A percentile compares a stretch with the other conserved stretches of the same genome.
phyloP scores from a whole-genome alignment of 2,888 invertebrate genomes.

The Carterocephalus palaemon region DNA sequence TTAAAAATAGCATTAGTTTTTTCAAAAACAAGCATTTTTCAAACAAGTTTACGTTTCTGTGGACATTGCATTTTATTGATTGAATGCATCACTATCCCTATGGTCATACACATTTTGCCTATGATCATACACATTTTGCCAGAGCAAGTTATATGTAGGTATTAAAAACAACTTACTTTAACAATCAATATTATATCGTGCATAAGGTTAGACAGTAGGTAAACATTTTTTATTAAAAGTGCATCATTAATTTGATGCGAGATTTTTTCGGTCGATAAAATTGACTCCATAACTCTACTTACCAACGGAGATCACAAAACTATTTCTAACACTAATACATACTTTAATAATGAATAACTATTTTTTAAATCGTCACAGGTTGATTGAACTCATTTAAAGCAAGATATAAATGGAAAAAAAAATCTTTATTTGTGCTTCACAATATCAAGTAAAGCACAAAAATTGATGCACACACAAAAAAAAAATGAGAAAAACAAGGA shows the following conservation, averaged over 20 bases:
- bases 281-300: constrained; percentile 42
- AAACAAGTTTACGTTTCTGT: too few species aligned
- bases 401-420: too few species aligned
- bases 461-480: too few species aligned
- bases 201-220: constrained; percentile 3
- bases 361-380: constrained; percentile 1
- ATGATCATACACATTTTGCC: too few species aligned
- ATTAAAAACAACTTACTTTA: constrained; percentile 8
- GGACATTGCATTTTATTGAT: too few species aligned
- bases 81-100: too few species aligned
- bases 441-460: too few species aligned
- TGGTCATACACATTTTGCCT: too few species aligned
- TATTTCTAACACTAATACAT: constrained; percentile 63
- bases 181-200: constrained; percentile 9
- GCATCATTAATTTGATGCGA: constrained; percentile 13
- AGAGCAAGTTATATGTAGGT: constrained; percentile 9
- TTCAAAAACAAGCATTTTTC: too few species aligned
- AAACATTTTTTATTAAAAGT: neutral
- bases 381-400: neutral
- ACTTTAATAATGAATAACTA: constrained; percentile 38
- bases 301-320: constrained; percentile 69
- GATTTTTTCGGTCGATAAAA: constrained; percentile 16
- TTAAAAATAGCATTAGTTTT: neutral
- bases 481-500: too few species aligned
- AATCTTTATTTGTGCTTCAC: too few species aligned